Percentiles rank a stretch among this genome's conserved stretches.
Conservation (phyloP, 2,113 vertebrate species). For the Gallinago paraguaiae region DNA sequence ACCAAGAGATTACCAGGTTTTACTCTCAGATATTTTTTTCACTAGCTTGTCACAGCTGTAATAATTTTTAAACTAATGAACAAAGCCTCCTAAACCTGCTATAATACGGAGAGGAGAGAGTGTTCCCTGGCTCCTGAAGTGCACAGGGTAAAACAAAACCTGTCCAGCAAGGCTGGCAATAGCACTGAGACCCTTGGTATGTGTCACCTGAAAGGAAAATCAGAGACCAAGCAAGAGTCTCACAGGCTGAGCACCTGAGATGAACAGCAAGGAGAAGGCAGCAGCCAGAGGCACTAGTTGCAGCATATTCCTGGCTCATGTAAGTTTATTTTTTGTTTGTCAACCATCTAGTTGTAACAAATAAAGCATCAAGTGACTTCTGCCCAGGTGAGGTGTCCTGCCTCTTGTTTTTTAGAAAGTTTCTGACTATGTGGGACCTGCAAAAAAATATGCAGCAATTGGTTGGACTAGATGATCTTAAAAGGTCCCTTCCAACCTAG, state of each 20-base stretch:
- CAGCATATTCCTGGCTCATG: not conserved
- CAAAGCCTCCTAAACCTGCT: not conserved
- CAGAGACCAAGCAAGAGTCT: not conserved
- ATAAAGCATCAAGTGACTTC: not conserved
- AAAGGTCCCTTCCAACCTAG: no score
- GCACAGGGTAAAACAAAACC: not conserved
- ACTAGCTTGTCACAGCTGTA: not conserved
- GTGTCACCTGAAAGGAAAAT: not conserved
- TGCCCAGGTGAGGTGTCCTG: not conserved
- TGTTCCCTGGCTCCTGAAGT: not conserved
- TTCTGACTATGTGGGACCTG: not conserved
- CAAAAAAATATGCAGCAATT: not conserved
- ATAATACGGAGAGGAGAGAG: not conserved
- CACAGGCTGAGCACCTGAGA: not conserved
- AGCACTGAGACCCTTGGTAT: not conserved
- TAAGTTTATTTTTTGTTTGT: not conserved
- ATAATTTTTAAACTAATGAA: not conserved
- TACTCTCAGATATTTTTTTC: not conserved
- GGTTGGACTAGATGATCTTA: no score
- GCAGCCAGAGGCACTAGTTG: not conserved
- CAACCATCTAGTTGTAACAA: not conserved
- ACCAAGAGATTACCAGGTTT: not conserved
- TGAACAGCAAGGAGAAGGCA: not conserved
- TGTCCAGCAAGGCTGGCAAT: not conserved
- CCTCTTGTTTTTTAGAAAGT: not conserved